phyloP scores from a whole-genome alignment of 2,888 invertebrate species.

The Phyllotreta striolata region DNA sequence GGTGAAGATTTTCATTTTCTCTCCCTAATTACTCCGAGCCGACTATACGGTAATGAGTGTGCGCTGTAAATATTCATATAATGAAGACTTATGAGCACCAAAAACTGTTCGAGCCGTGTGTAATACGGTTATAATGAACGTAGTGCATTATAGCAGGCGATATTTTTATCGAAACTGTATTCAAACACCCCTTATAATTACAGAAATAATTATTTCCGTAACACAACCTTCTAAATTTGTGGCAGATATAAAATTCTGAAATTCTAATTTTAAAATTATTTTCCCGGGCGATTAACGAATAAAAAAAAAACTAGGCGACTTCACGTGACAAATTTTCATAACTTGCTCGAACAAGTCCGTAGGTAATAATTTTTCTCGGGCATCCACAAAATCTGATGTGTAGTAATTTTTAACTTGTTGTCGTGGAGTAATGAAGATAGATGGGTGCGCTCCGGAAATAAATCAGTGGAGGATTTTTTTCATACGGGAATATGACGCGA shows the following conservation, averaged over 20 bases:
- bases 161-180: conserved; percentile 4
- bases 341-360: conserved; percentile 7
- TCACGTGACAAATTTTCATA: conserved; percentile 7
- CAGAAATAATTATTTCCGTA: conserved; percentile 1
- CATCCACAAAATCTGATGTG: conserved; percentile 6
- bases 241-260: background rate
- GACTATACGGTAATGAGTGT: conserved; percentile 38
- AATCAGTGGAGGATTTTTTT: background rate
- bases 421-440: conserved; percentile 18
- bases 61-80: conserved; percentile 40
- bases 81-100: conserved; percentile 35
- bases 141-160: background rate
- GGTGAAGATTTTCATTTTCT: conserved; percentile 41
- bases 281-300: background rate
- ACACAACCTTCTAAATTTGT: too few species aligned
- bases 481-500: background rate
- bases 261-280: background rate
- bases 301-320: background rate
- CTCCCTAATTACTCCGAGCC: conserved; percentile 40
- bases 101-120: conserved; percentile 7
- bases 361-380: conserved; percentile 10
- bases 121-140: conserved; percentile 31
- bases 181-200: background rate
- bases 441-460: conserved; percentile 16
- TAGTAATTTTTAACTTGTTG: conserved; percentile 16